Evolutionary conservation across 2,888 invertebrate species (phyloP), one percentile per base, ranked within the genome.

Genomic region (Hydraecia micacea): DNA sequence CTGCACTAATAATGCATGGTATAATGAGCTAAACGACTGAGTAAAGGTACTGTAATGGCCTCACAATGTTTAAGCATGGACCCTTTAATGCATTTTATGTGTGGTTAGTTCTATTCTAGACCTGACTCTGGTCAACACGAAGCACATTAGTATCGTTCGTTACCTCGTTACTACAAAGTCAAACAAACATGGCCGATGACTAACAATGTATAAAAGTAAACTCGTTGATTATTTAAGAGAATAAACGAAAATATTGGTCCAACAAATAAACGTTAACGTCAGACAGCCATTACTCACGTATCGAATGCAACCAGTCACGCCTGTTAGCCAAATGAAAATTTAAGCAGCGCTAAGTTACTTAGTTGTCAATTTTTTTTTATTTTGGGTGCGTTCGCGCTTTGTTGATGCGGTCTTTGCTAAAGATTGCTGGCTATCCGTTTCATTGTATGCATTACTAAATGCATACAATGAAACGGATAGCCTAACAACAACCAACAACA

Each of bases 1-100:
- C 6, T 86, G 73, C 67, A 86, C 73, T 79, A 75, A 86, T 73
- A 77, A 83, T 83, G 74, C 68, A 82, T 74, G n/a, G 21, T 32
- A 15, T 72, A 74, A 72, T 81, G 73, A 46, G 46, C 46, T 55
- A 32, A 86, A 42, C 2, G 63, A n/a, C 25, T 25, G 28, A 11
- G 2, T 32, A 42, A 60, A 42, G 42, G 28, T n/a, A 36, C 18
- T 13, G 15, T 75, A 75, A 75, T 72, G 6, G 36, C 11, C 25
- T 60, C 7, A n/a, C 8, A 36, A 55, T 52, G 46, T 75, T 65
- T 46, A 18, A 28, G 7, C 13, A 25, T 66, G 6, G 2, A 42
- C 4, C 18, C 5, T 62, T n/a, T 32, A 62, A 60, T 62, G 42
- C 7, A 36, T 72, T 52, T 13, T 18, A 39, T 25, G 28, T 60